Percentiles rank a stretch among this genome's conserved stretches.
Evolutionary conservation across 2,888 invertebrate genomes (phyloP).

Genomic region (Stenodera caucasica): DNA sequence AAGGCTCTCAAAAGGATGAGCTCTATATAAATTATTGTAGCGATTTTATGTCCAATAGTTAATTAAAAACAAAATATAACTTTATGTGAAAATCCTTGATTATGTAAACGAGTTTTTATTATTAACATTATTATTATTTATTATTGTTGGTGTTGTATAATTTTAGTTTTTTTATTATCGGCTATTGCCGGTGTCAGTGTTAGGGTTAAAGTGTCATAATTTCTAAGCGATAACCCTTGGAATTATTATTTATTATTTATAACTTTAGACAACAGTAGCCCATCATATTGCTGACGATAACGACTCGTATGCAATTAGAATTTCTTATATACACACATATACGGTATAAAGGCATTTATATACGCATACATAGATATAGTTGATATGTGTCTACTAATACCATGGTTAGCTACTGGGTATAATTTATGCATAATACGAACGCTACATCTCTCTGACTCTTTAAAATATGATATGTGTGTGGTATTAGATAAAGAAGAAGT

Average conservation of each 20-base stretch:
- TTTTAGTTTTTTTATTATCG: not conserved
- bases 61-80: constrained; percentile 36
- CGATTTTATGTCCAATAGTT: constrained; percentile 44
- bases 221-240: not conserved
- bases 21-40: constrained; percentile 48
- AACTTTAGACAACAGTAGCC: constrained; percentile 17
- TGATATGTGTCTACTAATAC: constrained; percentile 14
- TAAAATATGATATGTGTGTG: constrained; percentile 12
- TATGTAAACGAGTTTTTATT: constrained; percentile 22
- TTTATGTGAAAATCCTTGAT: constrained; percentile 37
- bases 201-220: not conserved
- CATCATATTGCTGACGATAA: constrained; percentile 23
- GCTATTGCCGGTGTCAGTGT: not conserved
- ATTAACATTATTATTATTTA: not conserved
- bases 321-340: constrained; percentile 14
- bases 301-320: constrained; percentile 21
- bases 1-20: constrained; percentile 41
- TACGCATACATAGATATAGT: not conserved
- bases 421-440: constrained; percentile 18
- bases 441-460: not conserved
- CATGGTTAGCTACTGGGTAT: constrained; percentile 11
- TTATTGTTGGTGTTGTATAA: not conserved
- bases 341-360: not conserved
- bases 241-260: constrained; percentile 22
- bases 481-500: constrained; percentile 5